Conservation (phyloP, 2,888 invertebrate genomes). For the Thera obeliscata region DNA sequence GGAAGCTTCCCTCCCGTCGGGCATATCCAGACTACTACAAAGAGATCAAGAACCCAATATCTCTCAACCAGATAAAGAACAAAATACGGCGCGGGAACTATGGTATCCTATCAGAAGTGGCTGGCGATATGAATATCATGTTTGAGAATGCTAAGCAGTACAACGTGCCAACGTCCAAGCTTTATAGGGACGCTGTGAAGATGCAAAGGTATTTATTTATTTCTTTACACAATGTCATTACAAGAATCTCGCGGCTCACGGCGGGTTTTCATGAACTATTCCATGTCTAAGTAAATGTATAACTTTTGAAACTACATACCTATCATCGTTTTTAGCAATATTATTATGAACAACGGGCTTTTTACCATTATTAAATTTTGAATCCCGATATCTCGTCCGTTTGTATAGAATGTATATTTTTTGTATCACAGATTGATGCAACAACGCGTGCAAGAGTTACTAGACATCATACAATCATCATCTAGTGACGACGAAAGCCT, state of each 20-base stretch:
- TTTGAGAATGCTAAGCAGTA: conserved; percentile 98
- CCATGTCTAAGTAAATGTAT: too few species aligned
- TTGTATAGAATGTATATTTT: not conserved
- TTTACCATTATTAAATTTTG: too few species aligned
- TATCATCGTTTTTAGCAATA: too few species aligned
- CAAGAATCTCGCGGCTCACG: too few species aligned
- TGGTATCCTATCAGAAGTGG: conserved; percentile 93
- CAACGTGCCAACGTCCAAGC: conserved; percentile 90
- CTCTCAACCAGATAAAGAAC: conserved; percentile 94
- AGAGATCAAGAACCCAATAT: conserved; percentile 97
- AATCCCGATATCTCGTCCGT: too few species aligned
- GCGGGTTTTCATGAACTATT: too few species aligned
- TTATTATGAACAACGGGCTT: too few species aligned
- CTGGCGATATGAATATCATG: conserved; percentile 97
- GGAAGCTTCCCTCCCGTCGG: conserved; percentile 95
- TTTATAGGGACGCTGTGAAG: conserved; percentile 93
- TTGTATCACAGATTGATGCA: conserved; percentile 85
- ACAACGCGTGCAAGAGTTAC: conserved; percentile 89
- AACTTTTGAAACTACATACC: too few species aligned
- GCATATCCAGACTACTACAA: conserved; percentile 99
- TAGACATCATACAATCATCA: conserved; percentile 86
- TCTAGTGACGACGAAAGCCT: conserved; percentile 81
- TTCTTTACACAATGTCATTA: not conserved
- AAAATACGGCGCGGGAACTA: conserved; percentile 93
- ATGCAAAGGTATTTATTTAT: conserved; percentile 85